Percentiles rank a stretch among this genome's conserved stretches.
phyloP scores from a whole-genome alignment of 1,140 invertebrate species.

The Papilio xuthus region DNA sequence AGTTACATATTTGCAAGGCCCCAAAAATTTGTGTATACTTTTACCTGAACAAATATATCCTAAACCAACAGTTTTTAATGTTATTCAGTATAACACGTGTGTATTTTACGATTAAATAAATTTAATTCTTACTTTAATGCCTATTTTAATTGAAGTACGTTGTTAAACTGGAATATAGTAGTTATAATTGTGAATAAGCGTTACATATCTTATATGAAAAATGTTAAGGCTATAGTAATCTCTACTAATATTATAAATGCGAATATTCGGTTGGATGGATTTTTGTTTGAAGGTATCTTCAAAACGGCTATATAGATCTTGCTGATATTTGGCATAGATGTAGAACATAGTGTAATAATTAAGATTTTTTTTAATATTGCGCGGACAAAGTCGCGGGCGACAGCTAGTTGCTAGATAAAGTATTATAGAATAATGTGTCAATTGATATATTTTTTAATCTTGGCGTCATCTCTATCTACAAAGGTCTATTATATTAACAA shows the following conservation, averaged over 20 bases:
- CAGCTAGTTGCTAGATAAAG: neutral
- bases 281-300: too few relatives aligned
- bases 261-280: too few relatives aligned
- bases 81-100: neutral
- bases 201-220: conserved; percentile 8
- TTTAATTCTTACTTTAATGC: neutral
- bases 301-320: too few relatives aligned
- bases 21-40: conserved; percentile 22
- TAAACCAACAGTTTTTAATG: neutral
- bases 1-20: neutral
- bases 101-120: conserved; percentile 23
- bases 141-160: neutral
- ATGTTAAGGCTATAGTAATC: neutral
- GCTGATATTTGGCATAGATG: too few relatives aligned
- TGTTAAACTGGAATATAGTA: conserved; percentile 3
- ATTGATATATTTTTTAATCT: conserved; percentile 11
- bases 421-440: neutral
- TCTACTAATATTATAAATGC: too few relatives aligned
- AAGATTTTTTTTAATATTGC: too few relatives aligned
- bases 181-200: conserved; percentile 36
- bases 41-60: conserved; percentile 14
- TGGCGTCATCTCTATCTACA: conserved; percentile 27
- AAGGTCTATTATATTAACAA: conserved; percentile 45
- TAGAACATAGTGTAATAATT: too few relatives aligned
- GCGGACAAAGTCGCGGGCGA: too few relatives aligned